These are phyloP conservation scores for Alethe castanea DNA, from an alignment of 2,113 vertebrate species.

Conservation along the genomic window DNA sequence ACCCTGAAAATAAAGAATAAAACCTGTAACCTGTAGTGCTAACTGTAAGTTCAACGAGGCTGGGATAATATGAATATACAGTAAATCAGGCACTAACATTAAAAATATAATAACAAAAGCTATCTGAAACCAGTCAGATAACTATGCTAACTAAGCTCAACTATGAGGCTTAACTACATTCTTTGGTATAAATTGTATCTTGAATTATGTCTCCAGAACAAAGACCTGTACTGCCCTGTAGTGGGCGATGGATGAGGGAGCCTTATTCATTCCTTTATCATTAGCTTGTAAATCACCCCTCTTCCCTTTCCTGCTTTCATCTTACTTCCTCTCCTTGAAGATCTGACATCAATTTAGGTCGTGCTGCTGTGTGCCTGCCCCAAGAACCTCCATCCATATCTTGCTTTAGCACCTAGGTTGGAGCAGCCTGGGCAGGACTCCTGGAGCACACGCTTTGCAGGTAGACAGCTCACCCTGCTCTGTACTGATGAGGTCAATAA, in stretches of 20 bases:
- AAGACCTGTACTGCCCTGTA: not conserved
- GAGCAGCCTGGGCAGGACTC: not conserved
- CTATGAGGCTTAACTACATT: not conserved
- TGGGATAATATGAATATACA: not conserved
- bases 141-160: not conserved
- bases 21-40: not conserved
- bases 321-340: slow-evolving; percentile 1
- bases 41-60: not conserved
- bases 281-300: slow-evolving; percentile 36
- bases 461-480: not conserved
- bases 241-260: not conserved
- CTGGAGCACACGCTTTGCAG: fast-evolving
- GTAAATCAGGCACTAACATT: not conserved
- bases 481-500: not conserved
- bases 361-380: not conserved
- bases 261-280: not conserved
- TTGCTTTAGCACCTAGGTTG: not conserved
- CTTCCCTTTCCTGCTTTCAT: slow-evolving; percentile 14
- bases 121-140: not conserved
- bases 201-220: not conserved
- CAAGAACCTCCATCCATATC: not conserved
- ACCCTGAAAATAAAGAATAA: not conserved
- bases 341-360: not conserved
- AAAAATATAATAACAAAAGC: not conserved
- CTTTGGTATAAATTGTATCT: not conserved